Percentiles rank a stretch among this genome's conserved stretches.
Evolutionary conservation across 2,797 vertebrate species (phyloP).

Genomic region (Ficedula albicollis): DNA sequence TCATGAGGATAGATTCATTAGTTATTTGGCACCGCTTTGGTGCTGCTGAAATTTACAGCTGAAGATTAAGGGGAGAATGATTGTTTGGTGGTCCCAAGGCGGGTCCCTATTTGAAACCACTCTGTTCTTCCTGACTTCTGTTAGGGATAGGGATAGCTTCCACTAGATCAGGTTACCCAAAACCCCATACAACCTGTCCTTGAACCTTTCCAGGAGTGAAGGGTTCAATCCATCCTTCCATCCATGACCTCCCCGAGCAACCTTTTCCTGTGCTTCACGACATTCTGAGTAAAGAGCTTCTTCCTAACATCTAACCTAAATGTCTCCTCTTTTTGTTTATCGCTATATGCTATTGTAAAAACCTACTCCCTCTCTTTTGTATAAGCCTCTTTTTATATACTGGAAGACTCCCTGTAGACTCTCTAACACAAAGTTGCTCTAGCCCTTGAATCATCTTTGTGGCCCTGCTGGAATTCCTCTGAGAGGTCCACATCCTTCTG

Average conservation of each 20-base stretch:
- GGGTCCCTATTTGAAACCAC: background rate
- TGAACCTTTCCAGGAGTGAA: background rate
- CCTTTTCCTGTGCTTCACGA: background rate
- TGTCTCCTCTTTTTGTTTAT: background rate
- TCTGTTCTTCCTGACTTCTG: background rate
- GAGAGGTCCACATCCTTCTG: background rate
- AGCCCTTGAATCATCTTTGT: background rate
- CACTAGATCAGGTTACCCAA: background rate
- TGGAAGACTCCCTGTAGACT: background rate
- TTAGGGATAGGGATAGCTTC: background rate
- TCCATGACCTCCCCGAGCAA: background rate
- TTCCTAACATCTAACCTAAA: background rate
- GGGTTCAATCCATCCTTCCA: background rate
- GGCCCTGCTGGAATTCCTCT: background rate
- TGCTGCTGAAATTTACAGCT: background rate
- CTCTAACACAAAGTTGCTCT: background rate
- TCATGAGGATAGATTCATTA: background rate
- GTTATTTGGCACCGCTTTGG: background rate
- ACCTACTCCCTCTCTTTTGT: background rate
- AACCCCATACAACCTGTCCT: background rate
- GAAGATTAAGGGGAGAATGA: background rate
- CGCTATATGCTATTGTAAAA: background rate
- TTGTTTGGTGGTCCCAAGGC: background rate
- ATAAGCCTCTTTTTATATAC: background rate
- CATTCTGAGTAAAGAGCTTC: background rate